A percentile compares a stretch with the other conserved stretches of the same genome.
Conservation (phyloP, 1,140 invertebrate genomes). For the Capitella teleta region DNA sequence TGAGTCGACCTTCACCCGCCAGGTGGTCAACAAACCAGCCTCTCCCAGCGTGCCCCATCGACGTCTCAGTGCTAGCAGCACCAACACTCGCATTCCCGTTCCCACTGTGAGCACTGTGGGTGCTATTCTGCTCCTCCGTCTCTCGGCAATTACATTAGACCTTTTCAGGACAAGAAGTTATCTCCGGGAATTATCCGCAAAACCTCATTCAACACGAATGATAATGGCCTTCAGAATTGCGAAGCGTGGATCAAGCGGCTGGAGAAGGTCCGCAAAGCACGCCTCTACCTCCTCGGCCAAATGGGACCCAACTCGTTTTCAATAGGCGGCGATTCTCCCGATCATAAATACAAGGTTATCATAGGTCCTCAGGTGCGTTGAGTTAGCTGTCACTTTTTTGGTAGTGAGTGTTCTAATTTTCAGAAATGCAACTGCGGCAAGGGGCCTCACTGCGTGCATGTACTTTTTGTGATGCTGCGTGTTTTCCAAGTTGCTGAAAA, state of each 20-base stretch:
- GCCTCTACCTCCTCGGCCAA: slow-evolving; percentile 44
- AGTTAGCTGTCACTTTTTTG: neutral
- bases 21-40: slow-evolving; percentile 13
- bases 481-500: slow-evolving; percentile 42
- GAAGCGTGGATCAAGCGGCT: slow-evolving; percentile 32
- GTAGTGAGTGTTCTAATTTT: slow-evolving; percentile 14
- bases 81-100: neutral
- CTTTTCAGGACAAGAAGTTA: neutral
- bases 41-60: slow-evolving; percentile 5
- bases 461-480: slow-evolving; percentile 45
- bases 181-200: slow-evolving; percentile 5
- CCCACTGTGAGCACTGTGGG: neutral
- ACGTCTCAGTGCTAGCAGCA: neutral
- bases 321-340: slow-evolving; percentile 43
- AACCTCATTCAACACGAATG: slow-evolving; percentile 12
- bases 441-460: slow-evolving; percentile 42
- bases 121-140: neutral
- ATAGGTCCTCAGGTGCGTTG: slow-evolving; percentile 43
- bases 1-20: slow-evolving; percentile 14
- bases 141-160: neutral
- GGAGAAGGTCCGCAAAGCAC: slow-evolving; percentile 33
- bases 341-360: slow-evolving; percentile 44
- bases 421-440: slow-evolving; percentile 45
- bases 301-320: slow-evolving; percentile 44
- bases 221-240: slow-evolving; percentile 6